Conservation (phyloP, 1,140 invertebrate species). For the Nephotettix cincticeps region DNA sequence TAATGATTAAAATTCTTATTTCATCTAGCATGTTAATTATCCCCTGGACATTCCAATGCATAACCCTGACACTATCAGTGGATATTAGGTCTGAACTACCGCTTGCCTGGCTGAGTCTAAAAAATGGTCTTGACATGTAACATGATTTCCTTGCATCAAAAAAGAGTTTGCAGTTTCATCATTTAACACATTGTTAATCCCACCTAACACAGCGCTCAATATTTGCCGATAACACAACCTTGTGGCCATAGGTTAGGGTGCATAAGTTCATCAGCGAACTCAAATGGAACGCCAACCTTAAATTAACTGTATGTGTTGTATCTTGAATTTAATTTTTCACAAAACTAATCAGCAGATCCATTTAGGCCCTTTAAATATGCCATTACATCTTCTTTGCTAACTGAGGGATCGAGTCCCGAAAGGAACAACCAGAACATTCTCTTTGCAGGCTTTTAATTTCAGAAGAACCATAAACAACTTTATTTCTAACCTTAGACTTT, state of each 20-base stretch:
- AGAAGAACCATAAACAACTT: neutral
- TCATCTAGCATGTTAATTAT: neutral
- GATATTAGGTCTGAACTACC: neutral
- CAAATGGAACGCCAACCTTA: neutral
- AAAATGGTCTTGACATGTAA: neutral
- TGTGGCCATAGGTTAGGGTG: no score
- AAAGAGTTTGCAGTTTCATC: no score
- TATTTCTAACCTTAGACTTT: neutral
- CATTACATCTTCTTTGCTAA: neutral
- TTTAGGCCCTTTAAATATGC: constrained; percentile 1
- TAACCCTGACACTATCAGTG: neutral
- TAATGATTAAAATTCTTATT: no score
- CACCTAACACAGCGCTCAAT: no score
- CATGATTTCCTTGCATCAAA: no score
- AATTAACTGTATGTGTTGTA: neutral
- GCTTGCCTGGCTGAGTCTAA: neutral
- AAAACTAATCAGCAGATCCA: neutral
- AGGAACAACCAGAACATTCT: neutral
- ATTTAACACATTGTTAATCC: no score
- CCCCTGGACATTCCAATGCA: constrained; percentile 1
- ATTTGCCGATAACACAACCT: no score
- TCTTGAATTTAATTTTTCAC: neutral
- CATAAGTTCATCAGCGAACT: neutral
- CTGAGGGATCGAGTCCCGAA: neutral
- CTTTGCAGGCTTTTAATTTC: neutral